A percentile compares a stretch with the other conserved stretches of the same genome.
Evolutionary conservation across 2,888 invertebrate genomes (phyloP).

Genomic region (Glaucopsyche alexis): DNA sequence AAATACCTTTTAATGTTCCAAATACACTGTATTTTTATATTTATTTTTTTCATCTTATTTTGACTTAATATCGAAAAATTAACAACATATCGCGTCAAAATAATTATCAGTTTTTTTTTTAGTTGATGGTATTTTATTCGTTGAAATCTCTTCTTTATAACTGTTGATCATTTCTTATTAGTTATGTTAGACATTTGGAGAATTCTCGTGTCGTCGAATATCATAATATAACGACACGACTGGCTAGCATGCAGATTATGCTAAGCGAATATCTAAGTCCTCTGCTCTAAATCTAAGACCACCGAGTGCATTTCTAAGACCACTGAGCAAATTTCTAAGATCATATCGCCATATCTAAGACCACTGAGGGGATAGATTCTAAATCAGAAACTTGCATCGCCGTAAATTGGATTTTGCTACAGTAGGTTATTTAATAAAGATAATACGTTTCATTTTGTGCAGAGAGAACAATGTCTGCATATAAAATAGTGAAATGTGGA

Average conservation of each 20-base stretch:
- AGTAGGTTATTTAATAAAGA: neutral
- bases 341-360: neutral
- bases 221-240: neutral
- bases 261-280: conserved; percentile 3
- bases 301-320: neutral
- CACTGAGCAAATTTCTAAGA: neutral
- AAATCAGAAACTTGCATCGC: neutral
- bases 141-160: no score
- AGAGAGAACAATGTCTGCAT: neutral
- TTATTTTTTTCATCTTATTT: no score
- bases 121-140: no score
- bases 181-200: neutral
- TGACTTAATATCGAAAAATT: no score
- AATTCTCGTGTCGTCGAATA: neutral
- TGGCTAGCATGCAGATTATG: neutral
- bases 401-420: neutral
- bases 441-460: neutral
- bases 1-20: no score
- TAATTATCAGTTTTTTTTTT: no score
- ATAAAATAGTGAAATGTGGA: neutral
- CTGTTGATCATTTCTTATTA: neutral
- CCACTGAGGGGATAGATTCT: neutral
- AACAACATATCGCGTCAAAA: no score
- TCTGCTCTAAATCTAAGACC: neutral
- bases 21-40: no score